These are phyloP conservation scores for Halcyon senegalensis DNA, from an alignment of 2,113 vertebrate genomes.

Conservation along the genomic window DNA sequence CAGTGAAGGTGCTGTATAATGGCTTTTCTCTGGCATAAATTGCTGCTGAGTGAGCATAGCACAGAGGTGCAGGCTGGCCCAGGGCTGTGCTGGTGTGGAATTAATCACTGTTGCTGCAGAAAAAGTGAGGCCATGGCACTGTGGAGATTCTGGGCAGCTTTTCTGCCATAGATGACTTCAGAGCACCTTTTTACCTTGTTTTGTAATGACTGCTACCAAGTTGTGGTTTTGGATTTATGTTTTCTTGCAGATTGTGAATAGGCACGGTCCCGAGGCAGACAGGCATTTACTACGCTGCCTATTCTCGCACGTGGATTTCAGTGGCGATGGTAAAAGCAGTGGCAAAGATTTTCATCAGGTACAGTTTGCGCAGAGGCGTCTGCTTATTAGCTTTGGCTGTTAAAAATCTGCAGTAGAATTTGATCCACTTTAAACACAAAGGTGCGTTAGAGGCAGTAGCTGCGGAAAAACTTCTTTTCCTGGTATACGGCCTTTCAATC, in stretches of 20 bases:
- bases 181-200: not conserved
- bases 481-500: not conserved
- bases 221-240: not conserved
- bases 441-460: not conserved
- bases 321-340: conserved; percentile 99
- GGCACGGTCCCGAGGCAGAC: conserved; percentile 99
- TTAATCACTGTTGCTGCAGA: not conserved
- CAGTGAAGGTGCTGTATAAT: not conserved
- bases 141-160: not conserved
- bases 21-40: not conserved
- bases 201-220: not conserved
- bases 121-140: rapidly evolving
- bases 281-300: conserved; percentile 99
- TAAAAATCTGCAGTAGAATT: not conserved
- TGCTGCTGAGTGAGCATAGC: rapidly evolving
- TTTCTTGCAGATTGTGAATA: conserved; percentile 92
- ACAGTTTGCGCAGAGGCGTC: conserved; percentile 16
- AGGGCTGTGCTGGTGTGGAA: not conserved
- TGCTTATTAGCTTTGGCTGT: not conserved
- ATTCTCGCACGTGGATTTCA: conserved; percentile 99
- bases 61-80: not conserved
- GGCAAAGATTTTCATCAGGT: conserved; percentile 99
- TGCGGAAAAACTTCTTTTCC: not conserved
- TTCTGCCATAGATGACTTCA: not conserved
- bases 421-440: not conserved